Conservation (phyloP, 2,797 vertebrate genomes). For the Geotrypetes seraphini region DNA sequence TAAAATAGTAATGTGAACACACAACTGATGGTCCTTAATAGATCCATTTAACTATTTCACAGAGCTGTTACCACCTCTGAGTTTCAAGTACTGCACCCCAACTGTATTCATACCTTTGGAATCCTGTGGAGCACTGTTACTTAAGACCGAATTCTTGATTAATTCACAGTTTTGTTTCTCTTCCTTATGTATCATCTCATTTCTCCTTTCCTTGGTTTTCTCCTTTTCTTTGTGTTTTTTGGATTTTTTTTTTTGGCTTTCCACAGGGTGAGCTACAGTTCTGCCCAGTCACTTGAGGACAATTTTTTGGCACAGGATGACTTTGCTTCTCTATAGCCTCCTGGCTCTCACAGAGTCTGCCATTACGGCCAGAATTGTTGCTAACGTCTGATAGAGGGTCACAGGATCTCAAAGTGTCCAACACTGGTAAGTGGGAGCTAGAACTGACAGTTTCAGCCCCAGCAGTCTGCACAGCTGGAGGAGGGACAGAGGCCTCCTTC, state of each 20-base stretch:
- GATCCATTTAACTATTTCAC: no score
- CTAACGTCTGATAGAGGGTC: conserved; percentile 83
- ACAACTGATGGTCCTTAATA: no score
- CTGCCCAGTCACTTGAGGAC: conserved; percentile 30
- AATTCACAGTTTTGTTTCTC: conserved; percentile 47
- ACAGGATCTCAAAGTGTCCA: conserved; percentile 71
- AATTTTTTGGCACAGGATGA: conserved; percentile 46
- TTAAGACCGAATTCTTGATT: conserved; percentile 44
- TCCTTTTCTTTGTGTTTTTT: conserved; percentile 94
- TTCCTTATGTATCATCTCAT: conserved; percentile 23
- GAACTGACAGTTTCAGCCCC: conserved; percentile 37
- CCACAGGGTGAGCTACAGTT: conserved; percentile 40
- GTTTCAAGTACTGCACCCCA: no score
- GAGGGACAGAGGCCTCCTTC: conserved; percentile 44
- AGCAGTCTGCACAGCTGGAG: not conserved
- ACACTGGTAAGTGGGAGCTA: conserved; percentile 48
- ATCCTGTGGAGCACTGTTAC: conserved; percentile 53
- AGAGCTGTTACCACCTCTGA: no score
- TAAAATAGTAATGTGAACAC: no score
- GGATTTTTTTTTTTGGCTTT: conserved; percentile 82
- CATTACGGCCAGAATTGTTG: conserved; percentile 76
- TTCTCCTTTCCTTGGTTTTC: conserved; percentile 58
- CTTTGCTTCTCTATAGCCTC: conserved; percentile 61
- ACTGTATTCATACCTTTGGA: conserved; percentile 81
- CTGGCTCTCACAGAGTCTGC: conserved; percentile 69